These are phyloP conservation scores for Furcifer pardalis DNA, from an alignment of 2,797 vertebrate species.

Conservation along the genomic window DNA sequence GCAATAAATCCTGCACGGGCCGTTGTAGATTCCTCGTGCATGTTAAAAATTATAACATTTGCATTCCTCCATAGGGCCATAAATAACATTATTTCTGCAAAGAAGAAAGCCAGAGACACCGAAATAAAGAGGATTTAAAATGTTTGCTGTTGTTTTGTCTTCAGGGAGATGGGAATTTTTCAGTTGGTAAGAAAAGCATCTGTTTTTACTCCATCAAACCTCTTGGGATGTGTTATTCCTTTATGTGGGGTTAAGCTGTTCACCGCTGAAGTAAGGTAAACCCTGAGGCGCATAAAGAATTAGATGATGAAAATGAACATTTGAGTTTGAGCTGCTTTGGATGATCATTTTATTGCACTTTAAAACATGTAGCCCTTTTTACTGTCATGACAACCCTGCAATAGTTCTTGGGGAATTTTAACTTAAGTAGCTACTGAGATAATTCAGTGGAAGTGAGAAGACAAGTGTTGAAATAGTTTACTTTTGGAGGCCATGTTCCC, in stretches of 20 bases:
- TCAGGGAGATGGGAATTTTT: neutral
- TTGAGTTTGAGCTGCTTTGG: neutral
- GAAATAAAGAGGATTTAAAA: neutral
- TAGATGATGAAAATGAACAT: neutral
- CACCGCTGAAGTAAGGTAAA: neutral
- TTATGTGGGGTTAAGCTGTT: neutral
- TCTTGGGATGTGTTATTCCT: neutral
- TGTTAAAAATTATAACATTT: conserved; percentile 14
- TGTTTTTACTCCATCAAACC: conserved; percentile 1
- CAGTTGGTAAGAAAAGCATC: neutral
- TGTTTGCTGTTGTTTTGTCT: neutral
- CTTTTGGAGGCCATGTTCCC: too few relatives aligned
- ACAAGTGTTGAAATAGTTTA: too few relatives aligned
- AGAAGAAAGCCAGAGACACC: neutral
- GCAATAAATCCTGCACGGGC: neutral
- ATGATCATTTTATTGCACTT: neutral
- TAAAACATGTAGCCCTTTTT: neutral
- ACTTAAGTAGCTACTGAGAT: neutral
- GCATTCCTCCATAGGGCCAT: conserved; percentile 7
- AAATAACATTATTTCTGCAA: neutral
- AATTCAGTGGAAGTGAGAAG: neutral
- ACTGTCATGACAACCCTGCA: neutral
- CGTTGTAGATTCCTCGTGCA: conserved; percentile 14
- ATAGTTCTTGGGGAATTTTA: neutral
- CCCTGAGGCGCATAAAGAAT: neutral